phyloP scores from a whole-genome alignment of 2,797 vertebrate species.

The Tarsius wallacei region DNA sequence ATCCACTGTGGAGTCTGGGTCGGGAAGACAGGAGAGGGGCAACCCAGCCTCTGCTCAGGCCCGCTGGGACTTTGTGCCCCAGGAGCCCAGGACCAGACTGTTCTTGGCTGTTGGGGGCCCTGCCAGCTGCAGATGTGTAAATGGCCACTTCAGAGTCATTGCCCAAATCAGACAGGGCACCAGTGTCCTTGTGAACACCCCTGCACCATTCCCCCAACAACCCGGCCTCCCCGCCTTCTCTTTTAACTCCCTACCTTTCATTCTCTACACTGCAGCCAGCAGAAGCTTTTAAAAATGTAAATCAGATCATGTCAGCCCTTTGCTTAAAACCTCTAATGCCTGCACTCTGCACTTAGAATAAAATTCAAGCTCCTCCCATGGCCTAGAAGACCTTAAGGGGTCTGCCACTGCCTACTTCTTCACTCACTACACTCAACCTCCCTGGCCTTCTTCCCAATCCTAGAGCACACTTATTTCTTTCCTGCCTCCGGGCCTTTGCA shows the following conservation, averaged over 20 bases:
- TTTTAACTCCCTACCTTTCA: slow-evolving; percentile 42
- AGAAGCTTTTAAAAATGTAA: slow-evolving; percentile 82
- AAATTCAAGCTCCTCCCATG: slow-evolving; percentile 53
- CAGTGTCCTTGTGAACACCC: rapidly evolving
- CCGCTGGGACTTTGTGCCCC: neutral
- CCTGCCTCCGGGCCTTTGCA: slow-evolving; percentile 39
- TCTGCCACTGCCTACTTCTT: neutral
- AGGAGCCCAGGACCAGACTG: neutral
- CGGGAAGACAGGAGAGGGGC: neutral
- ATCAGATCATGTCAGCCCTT: slow-evolving; percentile 68
- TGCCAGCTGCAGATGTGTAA: neutral
- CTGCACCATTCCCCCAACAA: neutral
- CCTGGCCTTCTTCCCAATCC: neutral
- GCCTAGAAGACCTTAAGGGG: neutral
- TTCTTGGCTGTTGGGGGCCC: neutral
- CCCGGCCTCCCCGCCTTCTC: neutral
- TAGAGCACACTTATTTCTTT: neutral
- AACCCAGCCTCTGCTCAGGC: neutral
- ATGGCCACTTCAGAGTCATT: neutral
- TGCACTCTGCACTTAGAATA: slow-evolving; percentile 71
- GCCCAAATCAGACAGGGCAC: neutral
- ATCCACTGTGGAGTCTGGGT: slow-evolving; percentile 79
- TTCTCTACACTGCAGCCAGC: neutral
- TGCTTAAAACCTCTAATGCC: slow-evolving; percentile 75
- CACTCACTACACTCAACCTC: neutral